Percentiles rank a stretch among this genome's conserved stretches.
phyloP scores from a whole-genome alignment of 1,140 invertebrate species.

The Caerostris darwini region DNA sequence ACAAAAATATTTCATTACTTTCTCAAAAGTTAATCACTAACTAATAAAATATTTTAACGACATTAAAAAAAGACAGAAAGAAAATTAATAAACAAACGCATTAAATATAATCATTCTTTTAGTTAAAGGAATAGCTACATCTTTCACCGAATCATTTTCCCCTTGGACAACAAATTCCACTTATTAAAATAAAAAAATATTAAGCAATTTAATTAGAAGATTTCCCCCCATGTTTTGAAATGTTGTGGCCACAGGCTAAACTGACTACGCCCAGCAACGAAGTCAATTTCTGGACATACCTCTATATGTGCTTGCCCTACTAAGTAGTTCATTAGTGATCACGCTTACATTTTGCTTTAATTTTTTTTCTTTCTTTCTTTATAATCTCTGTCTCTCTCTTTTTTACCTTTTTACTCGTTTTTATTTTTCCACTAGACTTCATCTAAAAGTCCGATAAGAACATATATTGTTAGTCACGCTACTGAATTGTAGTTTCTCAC shows the following conservation, averaged over 20 bases:
- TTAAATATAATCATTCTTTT: too few species aligned
- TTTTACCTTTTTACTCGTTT: neutral
- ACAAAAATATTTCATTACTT: too few species aligned
- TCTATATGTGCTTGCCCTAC: conserved; percentile 74
- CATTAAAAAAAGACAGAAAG: too few species aligned
- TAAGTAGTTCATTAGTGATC: conserved; percentile 76
- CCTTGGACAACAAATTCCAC: neutral
- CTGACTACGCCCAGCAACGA: conserved; percentile 73
- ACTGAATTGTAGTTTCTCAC: conserved; percentile 45
- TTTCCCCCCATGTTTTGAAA: conserved; percentile 49
- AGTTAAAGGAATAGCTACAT: too few species aligned
- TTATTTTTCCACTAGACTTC: conserved; percentile 29
- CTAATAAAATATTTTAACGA: too few species aligned
- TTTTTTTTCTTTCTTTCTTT: conserved; percentile 34
- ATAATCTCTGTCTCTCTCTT: conserved; percentile 12
- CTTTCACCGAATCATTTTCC: neutral
- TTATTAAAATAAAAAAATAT: neutral
- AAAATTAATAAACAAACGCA: too few species aligned
- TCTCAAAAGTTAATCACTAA: too few species aligned
- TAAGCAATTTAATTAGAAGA: conserved; percentile 68
- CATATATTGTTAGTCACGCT: conserved; percentile 73
- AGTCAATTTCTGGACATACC: conserved; percentile 72
- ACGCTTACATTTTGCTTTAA: conserved; percentile 64
- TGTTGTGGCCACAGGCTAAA: conserved; percentile 71
- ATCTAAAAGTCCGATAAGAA: conserved; percentile 54